These are phyloP conservation scores for Glossosoma conforme DNA, from an alignment of 1,140 invertebrate species.

Conservation along the genomic window DNA sequence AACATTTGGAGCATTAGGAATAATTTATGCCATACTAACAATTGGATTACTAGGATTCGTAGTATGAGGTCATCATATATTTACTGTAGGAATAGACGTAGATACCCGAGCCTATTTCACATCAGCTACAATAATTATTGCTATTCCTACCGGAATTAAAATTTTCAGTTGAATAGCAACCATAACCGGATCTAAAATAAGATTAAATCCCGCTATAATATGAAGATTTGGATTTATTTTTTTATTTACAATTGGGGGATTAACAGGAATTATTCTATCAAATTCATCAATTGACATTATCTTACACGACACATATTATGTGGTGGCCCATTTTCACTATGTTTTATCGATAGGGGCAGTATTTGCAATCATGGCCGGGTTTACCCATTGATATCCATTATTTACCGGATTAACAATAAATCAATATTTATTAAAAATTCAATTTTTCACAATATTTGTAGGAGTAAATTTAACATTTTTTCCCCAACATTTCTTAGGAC, in stretches of 20 bases:
- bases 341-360: conserved; percentile 62
- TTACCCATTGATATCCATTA: conserved; percentile 62
- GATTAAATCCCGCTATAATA: conserved; percentile 50
- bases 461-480: conserved; percentile 73
- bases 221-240: conserved; percentile 69
- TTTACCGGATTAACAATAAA: conserved; percentile 57
- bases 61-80: conserved; percentile 68
- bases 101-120: conserved; percentile 71
- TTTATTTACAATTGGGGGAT: conserved; percentile 59
- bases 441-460: conserved; percentile 59
- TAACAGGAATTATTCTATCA: conserved; percentile 62
- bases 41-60: conserved; percentile 65
- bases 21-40: conserved; percentile 60
- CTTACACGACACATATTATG: conserved; percentile 72
- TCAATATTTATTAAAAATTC: conserved; percentile 51
- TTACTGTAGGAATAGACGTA: conserved; percentile 68
- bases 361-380: conserved; percentile 64
- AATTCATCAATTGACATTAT: conserved; percentile 68
- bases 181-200: conserved; percentile 50
- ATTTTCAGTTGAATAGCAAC: conserved; percentile 63
- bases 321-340: conserved; percentile 72
- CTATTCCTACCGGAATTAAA: conserved; percentile 61
- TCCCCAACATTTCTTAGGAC: conserved; percentile 69
- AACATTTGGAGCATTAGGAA: conserved; percentile 55
- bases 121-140: conserved; percentile 69